Conservation (phyloP, 2,888 invertebrate species). For the Diabrotica balteata region DNA sequence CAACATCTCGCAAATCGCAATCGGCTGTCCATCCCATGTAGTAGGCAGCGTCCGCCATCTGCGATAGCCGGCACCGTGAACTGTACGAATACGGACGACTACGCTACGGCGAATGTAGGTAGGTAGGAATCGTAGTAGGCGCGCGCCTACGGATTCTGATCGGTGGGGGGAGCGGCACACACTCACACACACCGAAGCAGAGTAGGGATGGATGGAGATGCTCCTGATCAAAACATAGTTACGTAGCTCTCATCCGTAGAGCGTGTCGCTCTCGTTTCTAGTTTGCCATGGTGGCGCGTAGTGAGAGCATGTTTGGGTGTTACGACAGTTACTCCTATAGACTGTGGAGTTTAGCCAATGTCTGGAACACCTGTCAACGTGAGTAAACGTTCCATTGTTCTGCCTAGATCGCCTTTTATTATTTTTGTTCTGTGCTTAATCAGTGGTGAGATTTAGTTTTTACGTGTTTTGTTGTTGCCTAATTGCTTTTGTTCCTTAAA, state of each 20-base stretch:
- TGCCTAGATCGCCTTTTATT: constrained; percentile 28
- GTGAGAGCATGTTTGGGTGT: constrained; percentile 78
- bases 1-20: constrained; percentile 7
- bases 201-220: constrained; percentile 43
- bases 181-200: constrained; percentile 31
- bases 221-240: constrained; percentile 46
- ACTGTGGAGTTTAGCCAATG: constrained; percentile 79
- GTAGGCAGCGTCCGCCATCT: constrained; percentile 1
- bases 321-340: constrained; percentile 80
- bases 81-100: neutral
- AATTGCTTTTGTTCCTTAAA: constrained; percentile 13
- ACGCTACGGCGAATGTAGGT: constrained; percentile 36
- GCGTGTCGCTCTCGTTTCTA: constrained; percentile 58
- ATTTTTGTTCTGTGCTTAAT: constrained; percentile 31
- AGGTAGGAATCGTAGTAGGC: constrained; percentile 29
- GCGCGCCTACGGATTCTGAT: constrained; percentile 35
- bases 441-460: constrained; percentile 34
- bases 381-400: constrained; percentile 61
- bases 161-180: constrained; percentile 16
- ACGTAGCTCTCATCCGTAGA: constrained; percentile 39
- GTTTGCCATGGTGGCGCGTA: constrained; percentile 84
- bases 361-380: constrained; percentile 79
- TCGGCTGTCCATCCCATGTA: neutral
- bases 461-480: constrained; percentile 31
- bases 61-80: constrained; percentile 1